Evolutionary conservation across 2,113 vertebrate genomes (phyloP).

Genomic region (Carettochelys insculpta): DNA sequence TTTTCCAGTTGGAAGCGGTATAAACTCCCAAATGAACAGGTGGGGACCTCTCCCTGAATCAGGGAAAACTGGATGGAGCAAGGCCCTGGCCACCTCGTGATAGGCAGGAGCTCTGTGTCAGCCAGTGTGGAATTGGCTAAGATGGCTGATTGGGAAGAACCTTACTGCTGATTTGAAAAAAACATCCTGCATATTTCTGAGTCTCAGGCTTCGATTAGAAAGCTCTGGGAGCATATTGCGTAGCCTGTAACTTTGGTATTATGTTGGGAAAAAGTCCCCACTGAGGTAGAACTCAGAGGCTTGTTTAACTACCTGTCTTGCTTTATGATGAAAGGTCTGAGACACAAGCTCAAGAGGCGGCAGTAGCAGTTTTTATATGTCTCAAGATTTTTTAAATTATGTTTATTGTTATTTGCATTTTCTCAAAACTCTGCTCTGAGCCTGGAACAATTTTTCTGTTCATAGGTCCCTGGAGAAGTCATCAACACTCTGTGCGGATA

Average conservation of each 20-base stretch:
- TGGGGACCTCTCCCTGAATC: background rate
- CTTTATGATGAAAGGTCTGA: background rate
- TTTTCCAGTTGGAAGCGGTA: fast-evolving
- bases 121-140: background rate
- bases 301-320: background rate
- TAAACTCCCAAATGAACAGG: fast-evolving
- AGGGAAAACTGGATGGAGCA: fast-evolving
- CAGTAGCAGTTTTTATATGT: background rate
- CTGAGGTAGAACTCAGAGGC: fast-evolving
- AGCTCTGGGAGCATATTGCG: fast-evolving
- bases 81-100: background rate
- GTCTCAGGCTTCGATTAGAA: background rate
- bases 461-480: slow-evolving; percentile 80
- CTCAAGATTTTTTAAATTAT: background rate
- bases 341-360: too few species aligned
- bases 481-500: slow-evolving; percentile 89
- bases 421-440: background rate
- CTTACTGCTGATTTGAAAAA: background rate
- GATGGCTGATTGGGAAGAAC: background rate
- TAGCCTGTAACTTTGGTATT: background rate
- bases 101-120: background rate
- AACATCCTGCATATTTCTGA: background rate
- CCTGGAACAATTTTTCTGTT: slow-evolving; percentile 2
- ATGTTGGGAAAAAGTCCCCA: fast-evolving
- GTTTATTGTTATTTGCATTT: background rate